Evolutionary conservation across 2,113 vertebrate species (phyloP), one percentile per base, ranked within the genome.

Genomic region (Ginglymostoma cirratum): DNA sequence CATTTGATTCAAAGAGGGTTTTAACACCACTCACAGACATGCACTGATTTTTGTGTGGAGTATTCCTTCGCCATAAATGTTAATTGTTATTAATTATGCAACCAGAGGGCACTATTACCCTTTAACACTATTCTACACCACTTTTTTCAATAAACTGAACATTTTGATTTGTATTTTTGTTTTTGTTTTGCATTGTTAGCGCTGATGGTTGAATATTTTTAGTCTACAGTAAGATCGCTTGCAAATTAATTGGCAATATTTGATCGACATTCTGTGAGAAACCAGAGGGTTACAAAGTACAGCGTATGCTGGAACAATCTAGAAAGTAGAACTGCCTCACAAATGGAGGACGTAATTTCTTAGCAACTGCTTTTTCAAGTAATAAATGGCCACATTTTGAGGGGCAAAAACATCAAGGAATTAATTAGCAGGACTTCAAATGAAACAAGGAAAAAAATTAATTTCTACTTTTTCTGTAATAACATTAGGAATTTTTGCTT

Each of bases 371-470:
- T 66, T 19, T 66, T 93, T 93, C 17, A 66, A 93, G 38, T 90
- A 30, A 55, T 61, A 61, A 61, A 27, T 0, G 8, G n/a, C 6
- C 17, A 14, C 38, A 6, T 66, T 93, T 93, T 67, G 19, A 8
- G 48, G 55, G 55, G 55, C 12, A 10, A 61, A 61, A 14, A 30
- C 1, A 23, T 66, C 61, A 93, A 45, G 45, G 48, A 52, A 6
- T 93, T 93, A 93, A 38, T 93, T 92, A n/a, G 87, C 30, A n/a
- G 30, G 34, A 34, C 55, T 61, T 89, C 45, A 92, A 92, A 92
- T 92, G 55, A 61, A 92, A 65, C 0, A 55, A 65, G 52, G 15
- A 34, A 65, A 92, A 92, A 45, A 83, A 45, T 83, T 83, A 55
- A 65, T 65, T n/a, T 92, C 55, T 27, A 92, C 30, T 65, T 92